Evolutionary conservation across 2,797 vertebrate species (phyloP), one percentile per base, ranked within the genome.

Genomic region (Atherinosoma microstoma): DNA sequence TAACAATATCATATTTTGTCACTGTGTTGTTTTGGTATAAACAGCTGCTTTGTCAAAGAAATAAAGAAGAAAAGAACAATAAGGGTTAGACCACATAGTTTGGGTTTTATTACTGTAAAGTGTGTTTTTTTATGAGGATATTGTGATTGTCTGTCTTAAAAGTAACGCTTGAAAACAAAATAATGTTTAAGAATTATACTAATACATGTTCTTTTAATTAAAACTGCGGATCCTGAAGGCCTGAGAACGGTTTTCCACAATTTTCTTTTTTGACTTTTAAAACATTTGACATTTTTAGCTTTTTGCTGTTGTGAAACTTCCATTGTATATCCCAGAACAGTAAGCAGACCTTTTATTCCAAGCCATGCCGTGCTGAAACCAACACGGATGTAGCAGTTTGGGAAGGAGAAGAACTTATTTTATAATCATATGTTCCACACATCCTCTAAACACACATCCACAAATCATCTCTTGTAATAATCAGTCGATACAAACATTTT

Each of bases 341-440:
- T n/a, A n/a, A 20, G 15, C 3, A 9, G 6, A 15, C 15, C 47
- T 64, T 34, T 32, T 57, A 30, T 67, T 57, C 24, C 18, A 42
- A 16, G 56, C 5, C 40, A 16, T 57, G 56, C 42, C 36, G 27
- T 42, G 64, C 29, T 45, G n/a, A 45, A 45, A 47, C 18, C 35
- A 6, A 24, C 32, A 32, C 24, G 12, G 13, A 64, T 54, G 16
- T 5, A 30, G 9, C 22, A 27, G 59, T 38, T 22, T 16, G 38
- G 32, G 38, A 22, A 12, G 64, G 24, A 53, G 58, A 24, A 9
- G 51, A 66, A 54, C 35, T 59, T 1, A 6, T 59, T 64, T 45
- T 58, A 18, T 40, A 54, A 42, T 69, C 42, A 53, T 24, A 58
- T 32, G 35, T 53, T 64, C 6, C 42, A 36, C 9, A 58, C 42